These are phyloP conservation scores for Pelecanoides urinatrix DNA, from an alignment of 2,113 vertebrate species.

Conservation along the genomic window DNA sequence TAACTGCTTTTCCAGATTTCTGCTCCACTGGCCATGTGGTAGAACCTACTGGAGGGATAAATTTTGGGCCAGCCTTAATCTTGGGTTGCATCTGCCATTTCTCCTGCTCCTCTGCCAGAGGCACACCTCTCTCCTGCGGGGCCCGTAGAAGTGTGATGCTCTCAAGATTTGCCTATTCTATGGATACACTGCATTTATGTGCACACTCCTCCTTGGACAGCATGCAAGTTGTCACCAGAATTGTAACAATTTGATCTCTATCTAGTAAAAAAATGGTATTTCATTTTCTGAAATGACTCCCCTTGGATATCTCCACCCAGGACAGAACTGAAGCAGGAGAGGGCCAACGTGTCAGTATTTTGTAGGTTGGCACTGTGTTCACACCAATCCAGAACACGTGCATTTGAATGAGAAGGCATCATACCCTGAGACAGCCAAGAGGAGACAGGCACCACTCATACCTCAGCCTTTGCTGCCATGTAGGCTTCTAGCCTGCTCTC, in stretches of 20 bases:
- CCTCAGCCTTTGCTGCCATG: background rate
- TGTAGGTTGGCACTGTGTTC: background rate
- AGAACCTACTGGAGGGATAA: background rate
- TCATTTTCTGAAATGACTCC: background rate
- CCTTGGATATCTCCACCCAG: background rate
- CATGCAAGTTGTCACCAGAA: background rate
- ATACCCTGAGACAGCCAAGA: background rate
- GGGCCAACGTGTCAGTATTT: background rate
- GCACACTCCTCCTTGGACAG: background rate
- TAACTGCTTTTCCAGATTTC: background rate
- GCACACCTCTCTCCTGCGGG: background rate
- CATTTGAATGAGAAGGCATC: background rate
- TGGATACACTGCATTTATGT: background rate
- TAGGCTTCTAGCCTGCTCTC: background rate
- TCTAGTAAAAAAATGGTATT: background rate
- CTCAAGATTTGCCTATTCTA: background rate
- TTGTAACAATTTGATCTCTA: background rate
- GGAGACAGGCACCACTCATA: background rate
- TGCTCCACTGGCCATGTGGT: background rate
- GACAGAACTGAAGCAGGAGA: background rate
- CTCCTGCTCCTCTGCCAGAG: background rate
- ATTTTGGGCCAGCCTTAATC: background rate
- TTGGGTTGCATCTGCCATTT: background rate
- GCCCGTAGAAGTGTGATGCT: background rate
- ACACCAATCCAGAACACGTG: fast-evolving